Conservation (phyloP, 2,888 invertebrate genomes). For the Galerucella nymphaeae region DNA sequence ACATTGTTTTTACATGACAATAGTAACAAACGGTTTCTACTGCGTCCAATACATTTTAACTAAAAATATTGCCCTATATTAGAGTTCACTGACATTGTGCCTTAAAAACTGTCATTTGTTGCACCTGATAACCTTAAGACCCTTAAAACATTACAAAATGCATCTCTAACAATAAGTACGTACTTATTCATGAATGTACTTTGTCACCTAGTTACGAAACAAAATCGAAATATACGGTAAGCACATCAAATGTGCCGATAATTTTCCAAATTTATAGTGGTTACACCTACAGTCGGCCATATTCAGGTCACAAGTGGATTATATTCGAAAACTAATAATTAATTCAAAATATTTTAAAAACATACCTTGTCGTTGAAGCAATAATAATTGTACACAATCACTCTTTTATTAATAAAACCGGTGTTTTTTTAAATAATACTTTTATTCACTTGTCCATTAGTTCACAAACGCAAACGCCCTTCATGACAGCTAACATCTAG, state of each 20-base stretch:
- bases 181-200: neutral
- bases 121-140: constrained; percentile 34
- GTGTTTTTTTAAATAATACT: constrained; percentile 39
- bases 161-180: neutral
- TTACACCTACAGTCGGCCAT: constrained; percentile 54
- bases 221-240: constrained; percentile 6
- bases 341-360: constrained; percentile 19
- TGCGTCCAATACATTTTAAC: constrained; percentile 2
- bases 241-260: constrained; percentile 13
- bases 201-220: neutral
- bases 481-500: constrained; percentile 56
- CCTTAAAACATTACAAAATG: constrained; percentile 33
- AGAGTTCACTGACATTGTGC: constrained; percentile 52
- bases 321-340: constrained; percentile 23
- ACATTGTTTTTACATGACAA: neutral
- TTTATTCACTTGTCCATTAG: constrained; percentile 50
- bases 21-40: neutral
- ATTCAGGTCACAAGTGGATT: constrained; percentile 43
- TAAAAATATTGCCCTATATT: constrained; percentile 32
- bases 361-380: constrained; percentile 42
- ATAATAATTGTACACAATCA: constrained; percentile 47
- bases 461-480: constrained; percentile 58
- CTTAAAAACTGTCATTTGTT: constrained; percentile 42
- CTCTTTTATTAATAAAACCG: constrained; percentile 41
- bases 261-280: constrained; percentile 41